Evolutionary conservation across 2,888 invertebrate genomes (phyloP).

Genomic region (Nudaria mundana): DNA sequence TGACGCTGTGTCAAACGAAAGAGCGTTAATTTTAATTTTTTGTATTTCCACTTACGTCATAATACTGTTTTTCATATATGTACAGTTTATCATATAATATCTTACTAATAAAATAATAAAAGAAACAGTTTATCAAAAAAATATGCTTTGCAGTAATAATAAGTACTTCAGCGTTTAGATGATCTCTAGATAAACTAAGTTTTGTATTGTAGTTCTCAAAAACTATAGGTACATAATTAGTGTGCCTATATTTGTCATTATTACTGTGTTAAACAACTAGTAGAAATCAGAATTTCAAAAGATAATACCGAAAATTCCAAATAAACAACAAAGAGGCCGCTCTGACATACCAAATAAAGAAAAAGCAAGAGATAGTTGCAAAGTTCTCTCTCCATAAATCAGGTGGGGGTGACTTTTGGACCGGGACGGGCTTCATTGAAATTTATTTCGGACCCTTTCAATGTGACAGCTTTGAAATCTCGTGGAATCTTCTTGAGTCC

Average conservation of each 20-base stretch:
- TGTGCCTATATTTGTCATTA: no score
- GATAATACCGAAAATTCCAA: slow-evolving; percentile 52
- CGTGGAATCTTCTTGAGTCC: slow-evolving; percentile 3
- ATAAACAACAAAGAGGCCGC: slow-evolving; percentile 59
- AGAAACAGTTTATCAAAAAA: no score
- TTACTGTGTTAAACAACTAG: slow-evolving; percentile 5
- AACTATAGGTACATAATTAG: no score
- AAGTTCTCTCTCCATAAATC: slow-evolving; percentile 73
- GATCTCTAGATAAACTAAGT: no score
- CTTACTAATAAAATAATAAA: no score
- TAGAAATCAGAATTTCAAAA: slow-evolving; percentile 36
- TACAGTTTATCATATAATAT: no score
- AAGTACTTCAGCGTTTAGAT: no score
- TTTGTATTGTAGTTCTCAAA: no score
- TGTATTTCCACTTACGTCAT: no score
- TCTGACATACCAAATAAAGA: slow-evolving; percentile 56
- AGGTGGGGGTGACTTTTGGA: slow-evolving; percentile 43
- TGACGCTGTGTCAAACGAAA: no score
- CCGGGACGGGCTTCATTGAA: slow-evolving; percentile 62
- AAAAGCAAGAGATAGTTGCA: slow-evolving; percentile 69
- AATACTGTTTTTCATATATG: background rate
- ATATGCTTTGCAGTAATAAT: no score
- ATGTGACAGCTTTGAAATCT: slow-evolving; percentile 27
- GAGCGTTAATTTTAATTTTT: no score
- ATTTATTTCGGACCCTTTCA: slow-evolving; percentile 62